Evolutionary conservation across 2,888 invertebrate genomes (phyloP).

Genomic region (Spodoptera exigua): DNA sequence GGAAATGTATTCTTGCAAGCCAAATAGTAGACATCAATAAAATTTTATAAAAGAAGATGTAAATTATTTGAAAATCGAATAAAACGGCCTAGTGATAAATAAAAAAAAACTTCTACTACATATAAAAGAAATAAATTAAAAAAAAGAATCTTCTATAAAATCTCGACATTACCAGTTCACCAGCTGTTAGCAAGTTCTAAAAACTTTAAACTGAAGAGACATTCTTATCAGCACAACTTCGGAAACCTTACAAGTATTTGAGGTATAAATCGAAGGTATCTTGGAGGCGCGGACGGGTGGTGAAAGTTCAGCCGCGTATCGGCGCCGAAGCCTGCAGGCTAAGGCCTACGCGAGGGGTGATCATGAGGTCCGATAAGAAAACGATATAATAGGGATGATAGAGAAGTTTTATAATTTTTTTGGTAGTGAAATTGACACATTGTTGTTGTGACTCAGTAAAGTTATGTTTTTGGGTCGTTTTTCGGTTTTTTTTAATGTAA

Average conservation of each 20-base stretch:
- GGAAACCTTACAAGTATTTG: conserved; percentile 57
- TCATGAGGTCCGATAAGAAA: conserved; percentile 53
- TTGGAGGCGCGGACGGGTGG: conserved; percentile 76
- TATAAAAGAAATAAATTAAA: too few relatives aligned
- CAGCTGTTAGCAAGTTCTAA: background rate
- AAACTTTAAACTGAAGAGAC: conserved; percentile 23
- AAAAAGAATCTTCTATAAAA: too few relatives aligned
- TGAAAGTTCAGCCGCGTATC: conserved; percentile 78
- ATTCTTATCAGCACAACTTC: conserved; percentile 57
- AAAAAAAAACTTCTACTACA: too few relatives aligned
- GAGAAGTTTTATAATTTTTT: background rate
- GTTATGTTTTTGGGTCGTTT: too few relatives aligned
- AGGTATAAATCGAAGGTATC: conserved; percentile 75
- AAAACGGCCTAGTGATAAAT: too few relatives aligned
- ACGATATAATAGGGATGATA: conserved; percentile 34
- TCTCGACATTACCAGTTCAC: background rate
- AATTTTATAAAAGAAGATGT: too few relatives aligned
- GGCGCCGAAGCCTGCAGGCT: conserved; percentile 71
- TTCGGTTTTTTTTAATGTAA: too few relatives aligned
- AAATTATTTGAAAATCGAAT: too few relatives aligned
- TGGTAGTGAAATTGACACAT: background rate
- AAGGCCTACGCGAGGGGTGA: conserved; percentile 69
- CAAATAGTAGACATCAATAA: too few relatives aligned
- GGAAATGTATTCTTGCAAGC: too few relatives aligned
- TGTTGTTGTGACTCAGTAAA: too few relatives aligned